phyloP scores from a whole-genome alignment of 2,888 invertebrate genomes.

The Myopa testacea region DNA sequence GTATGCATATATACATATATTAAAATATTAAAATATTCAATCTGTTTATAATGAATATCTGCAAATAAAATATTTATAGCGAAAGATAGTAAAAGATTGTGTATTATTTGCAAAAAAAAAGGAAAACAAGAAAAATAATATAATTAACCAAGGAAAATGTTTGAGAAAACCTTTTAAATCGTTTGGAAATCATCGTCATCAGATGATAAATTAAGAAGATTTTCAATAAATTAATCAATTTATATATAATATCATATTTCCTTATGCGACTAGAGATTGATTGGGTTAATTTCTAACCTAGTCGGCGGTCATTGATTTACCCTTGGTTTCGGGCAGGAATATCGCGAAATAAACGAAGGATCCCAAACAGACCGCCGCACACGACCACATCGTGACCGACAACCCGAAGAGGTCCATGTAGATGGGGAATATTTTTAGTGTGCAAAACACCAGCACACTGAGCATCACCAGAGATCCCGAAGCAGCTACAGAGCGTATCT shows the following conservation, averaged over 20 bases:
- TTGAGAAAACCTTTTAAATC: neutral
- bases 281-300: slow-evolving; percentile 33
- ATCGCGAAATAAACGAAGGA: slow-evolving; percentile 58
- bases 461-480: slow-evolving; percentile 55
- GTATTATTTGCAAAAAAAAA: neutral
- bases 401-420: slow-evolving; percentile 56
- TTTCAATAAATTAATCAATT: too few species aligned
- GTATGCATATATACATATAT: neutral
- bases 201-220: too few species aligned
- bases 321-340: slow-evolving; percentile 63
- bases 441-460: slow-evolving; percentile 56
- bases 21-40: slow-evolving; percentile 3
- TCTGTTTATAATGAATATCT: slow-evolving; percentile 17
- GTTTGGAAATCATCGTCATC: too few species aligned
- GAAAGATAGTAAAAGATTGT: neutral
- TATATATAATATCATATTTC: too few species aligned
- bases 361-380: slow-evolving; percentile 53
- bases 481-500: slow-evolving; percentile 61
- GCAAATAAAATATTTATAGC: slow-evolving; percentile 23
- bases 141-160: neutral
- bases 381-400: slow-evolving; percentile 62
- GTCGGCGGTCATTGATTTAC: slow-evolving; percentile 59
- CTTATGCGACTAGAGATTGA: too few species aligned
- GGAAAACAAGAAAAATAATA: neutral
- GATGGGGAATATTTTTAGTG: slow-evolving; percentile 61